A percentile compares a stretch with the other conserved stretches of the same genome.
These are phyloP conservation scores for Hydrotaea diabolus DNA, from an alignment of 2,888 invertebrate species.

Conservation along the genomic window DNA sequence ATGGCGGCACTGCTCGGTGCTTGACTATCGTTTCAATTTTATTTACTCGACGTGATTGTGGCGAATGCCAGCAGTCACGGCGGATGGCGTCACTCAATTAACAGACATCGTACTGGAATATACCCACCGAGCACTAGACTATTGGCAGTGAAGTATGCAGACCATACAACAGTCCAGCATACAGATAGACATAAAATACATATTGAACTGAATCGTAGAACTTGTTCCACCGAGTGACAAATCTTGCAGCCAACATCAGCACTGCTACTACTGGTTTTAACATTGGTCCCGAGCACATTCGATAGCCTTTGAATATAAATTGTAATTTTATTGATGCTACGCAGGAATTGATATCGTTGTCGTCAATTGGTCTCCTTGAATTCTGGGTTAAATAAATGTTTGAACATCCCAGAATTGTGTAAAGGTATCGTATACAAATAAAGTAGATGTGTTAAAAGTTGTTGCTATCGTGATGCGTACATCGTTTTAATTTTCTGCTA, in stretches of 20 bases:
- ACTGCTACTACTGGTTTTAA: not conserved
- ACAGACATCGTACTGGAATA: slow-evolving; percentile 32
- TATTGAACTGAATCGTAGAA: not conserved
- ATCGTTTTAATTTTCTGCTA: not conserved
- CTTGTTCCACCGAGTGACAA: slow-evolving; percentile 15
- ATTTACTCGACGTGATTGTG: slow-evolving; percentile 48
- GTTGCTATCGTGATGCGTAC: not conserved
- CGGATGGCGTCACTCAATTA: slow-evolving; percentile 63
- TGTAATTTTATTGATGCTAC: slow-evolving; percentile 31
- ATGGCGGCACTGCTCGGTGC: not conserved
- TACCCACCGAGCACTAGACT: not conserved
- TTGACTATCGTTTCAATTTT: slow-evolving; percentile 19
- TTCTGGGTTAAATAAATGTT: not conserved
- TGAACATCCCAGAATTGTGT: not conserved
- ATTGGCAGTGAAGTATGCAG: no score
- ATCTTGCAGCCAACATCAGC: not conserved
- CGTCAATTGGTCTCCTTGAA: not conserved
- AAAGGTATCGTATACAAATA: not conserved
- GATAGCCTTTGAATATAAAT: slow-evolving; percentile 24
- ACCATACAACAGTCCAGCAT: not conserved
- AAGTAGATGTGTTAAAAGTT: not conserved
- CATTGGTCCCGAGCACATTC: no score
- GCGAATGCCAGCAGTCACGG: slow-evolving; percentile 57
- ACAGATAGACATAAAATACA: not conserved
- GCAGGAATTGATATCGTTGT: not conserved